Conservation (phyloP, 1,140 invertebrate genomes). For the Caligus rogercresseyi region DNA sequence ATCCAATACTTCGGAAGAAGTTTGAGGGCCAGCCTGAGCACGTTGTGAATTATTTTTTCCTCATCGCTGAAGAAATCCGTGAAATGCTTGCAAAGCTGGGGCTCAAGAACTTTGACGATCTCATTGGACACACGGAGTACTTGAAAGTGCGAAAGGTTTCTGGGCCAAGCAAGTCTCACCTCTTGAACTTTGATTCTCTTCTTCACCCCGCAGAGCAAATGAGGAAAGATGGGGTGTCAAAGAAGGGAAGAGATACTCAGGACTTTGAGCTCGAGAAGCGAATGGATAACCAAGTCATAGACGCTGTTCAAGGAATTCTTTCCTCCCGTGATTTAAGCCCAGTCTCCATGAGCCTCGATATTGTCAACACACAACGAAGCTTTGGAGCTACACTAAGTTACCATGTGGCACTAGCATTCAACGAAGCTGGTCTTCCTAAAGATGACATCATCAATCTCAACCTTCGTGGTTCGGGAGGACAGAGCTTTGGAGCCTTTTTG, state of each 20-base stretch:
- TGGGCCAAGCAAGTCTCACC: slow-evolving; percentile 47
- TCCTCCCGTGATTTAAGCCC: slow-evolving; percentile 48
- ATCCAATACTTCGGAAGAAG: slow-evolving; percentile 82
- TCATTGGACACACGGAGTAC: slow-evolving; percentile 83
- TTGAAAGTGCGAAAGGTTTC: slow-evolving; percentile 39
- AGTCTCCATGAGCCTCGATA: slow-evolving; percentile 34
- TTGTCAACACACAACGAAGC: slow-evolving; percentile 75
- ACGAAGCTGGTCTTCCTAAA: slow-evolving; percentile 67
- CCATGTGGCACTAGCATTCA: slow-evolving; percentile 75
- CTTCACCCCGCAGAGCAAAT: slow-evolving; percentile 74
- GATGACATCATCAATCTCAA: slow-evolving; percentile 63
- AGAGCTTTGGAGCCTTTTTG: slow-evolving; percentile 97
- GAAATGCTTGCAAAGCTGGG: slow-evolving; percentile 75
- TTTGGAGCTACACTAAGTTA: slow-evolving; percentile 88
- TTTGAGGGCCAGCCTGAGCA: slow-evolving; percentile 94
- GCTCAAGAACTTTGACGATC: slow-evolving; percentile 68
- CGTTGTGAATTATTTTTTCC: slow-evolving; percentile 92
- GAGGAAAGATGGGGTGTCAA: slow-evolving; percentile 58
- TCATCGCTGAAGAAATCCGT: slow-evolving; percentile 88
- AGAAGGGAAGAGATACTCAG: slow-evolving; percentile 65
- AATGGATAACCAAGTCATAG: slow-evolving; percentile 64
- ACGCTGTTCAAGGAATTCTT: slow-evolving; percentile 56
- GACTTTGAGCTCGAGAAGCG: slow-evolving; percentile 81
- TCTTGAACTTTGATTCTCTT: slow-evolving; percentile 64
- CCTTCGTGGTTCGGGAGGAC: slow-evolving; percentile 83